Evolutionary conservation across 2,888 invertebrate genomes (phyloP).

Genomic region (Thyatira batis): DNA sequence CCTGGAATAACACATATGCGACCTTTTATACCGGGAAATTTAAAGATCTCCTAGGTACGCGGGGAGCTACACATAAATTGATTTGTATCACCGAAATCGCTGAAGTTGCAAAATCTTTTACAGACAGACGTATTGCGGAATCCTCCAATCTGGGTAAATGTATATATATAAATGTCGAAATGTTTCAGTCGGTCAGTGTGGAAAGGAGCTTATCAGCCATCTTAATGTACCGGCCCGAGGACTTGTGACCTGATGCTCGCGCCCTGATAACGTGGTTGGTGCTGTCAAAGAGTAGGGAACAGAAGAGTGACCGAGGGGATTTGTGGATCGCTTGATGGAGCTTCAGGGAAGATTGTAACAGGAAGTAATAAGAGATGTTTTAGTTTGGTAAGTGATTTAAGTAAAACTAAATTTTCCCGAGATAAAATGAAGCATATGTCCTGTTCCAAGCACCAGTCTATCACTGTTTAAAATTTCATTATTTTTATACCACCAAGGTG

Average conservation of each 20-base stretch:
- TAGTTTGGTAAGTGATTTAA: too few relatives aligned
- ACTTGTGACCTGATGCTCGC: conserved; percentile 47
- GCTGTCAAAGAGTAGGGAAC: neutral
- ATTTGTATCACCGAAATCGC: too few relatives aligned
- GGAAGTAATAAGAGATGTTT: neutral
- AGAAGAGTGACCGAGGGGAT: neutral
- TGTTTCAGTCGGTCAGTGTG: conserved; percentile 28
- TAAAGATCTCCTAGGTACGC: too few relatives aligned
- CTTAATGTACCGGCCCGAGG: conserved; percentile 42
- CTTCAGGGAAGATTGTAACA: neutral
- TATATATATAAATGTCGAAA: too few relatives aligned
- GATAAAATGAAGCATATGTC: too few relatives aligned
- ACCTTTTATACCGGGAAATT: too few relatives aligned
- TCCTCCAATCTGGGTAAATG: conserved; percentile 7
- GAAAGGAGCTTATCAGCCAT: conserved; percentile 40
- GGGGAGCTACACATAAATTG: too few relatives aligned
- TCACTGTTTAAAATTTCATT: too few relatives aligned
- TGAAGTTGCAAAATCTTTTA: neutral
- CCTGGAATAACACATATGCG: too few relatives aligned
- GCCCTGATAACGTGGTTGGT: conserved; percentile 21
- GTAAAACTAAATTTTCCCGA: too few relatives aligned
- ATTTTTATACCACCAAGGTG: too few relatives aligned
- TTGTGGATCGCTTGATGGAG: neutral
- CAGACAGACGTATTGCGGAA: conserved; percentile 1
- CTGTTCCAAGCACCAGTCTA: too few relatives aligned